Evolutionary conservation across 2,797 vertebrate genomes (phyloP), one percentile per base, ranked within the genome.

Genomic region (Paratrypauchen microcephalus): DNA sequence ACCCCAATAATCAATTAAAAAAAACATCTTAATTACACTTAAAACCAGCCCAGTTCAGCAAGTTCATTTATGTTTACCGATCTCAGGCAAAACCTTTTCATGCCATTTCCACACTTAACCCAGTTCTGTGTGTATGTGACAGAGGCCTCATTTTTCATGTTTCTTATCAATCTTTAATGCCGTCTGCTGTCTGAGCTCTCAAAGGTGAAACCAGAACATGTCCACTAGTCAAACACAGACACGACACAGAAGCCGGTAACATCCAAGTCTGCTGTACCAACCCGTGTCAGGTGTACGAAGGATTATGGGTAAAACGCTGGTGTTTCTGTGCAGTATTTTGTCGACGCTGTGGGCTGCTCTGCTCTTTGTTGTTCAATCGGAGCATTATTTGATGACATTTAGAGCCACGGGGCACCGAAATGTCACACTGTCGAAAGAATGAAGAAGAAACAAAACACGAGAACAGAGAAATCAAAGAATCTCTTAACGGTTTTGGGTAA

Each of bases 121-220:
- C 58, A 66, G 45, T 68, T 69, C 62, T 55, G 8, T 36, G 32
- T 36, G 32, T 69, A 32, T 58, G 26, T 2, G 8, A 9, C 32
- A 36, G 32, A 62, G 61, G 67, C 72, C 69, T 58, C 26, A 69
- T 67, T 70, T 76, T 76, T 65, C 58, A 60, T 21, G 18, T 39
- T 0, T 24, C 70, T 60, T 74, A 73, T 91, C 74, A 86, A 87
- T 82, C 78, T 78, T 86, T 83, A 80, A 88, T 80, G 85, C 81
- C 70, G 59, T 76, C 72, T 47, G 65, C 58, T 5, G 61, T 67
- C 19, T 15, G 39, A 19, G 48, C 62, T 47, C 78, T 23, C 41
- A 73, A 66, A 70, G 65, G 63, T 79, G 72, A 61, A 70, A 28
- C 32, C 76, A 82, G 64, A 75, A 68, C 60, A 21, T 32, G 69